Conservation (phyloP, 2,888 invertebrate species). For the Cheilosia soror region DNA sequence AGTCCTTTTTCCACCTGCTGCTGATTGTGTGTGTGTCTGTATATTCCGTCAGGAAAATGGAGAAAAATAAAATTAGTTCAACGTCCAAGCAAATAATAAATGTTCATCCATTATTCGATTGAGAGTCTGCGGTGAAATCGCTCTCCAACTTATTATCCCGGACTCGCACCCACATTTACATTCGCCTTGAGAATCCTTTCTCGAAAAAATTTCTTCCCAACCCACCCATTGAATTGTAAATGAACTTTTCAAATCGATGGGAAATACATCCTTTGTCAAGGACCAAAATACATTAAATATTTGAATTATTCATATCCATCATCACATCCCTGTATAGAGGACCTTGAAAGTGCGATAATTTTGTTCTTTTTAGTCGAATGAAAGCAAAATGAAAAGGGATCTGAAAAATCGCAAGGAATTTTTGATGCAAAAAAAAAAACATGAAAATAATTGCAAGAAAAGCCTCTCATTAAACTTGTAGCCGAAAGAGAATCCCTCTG, state of each 20-base stretch:
- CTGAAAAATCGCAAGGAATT: constrained; percentile 21
- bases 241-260: constrained; percentile 58
- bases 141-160: not conserved
- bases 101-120: constrained; percentile 54
- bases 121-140: constrained; percentile 26
- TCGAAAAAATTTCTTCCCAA: constrained; percentile 3
- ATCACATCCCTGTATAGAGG: constrained; percentile 16
- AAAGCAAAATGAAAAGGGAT: constrained; percentile 23
- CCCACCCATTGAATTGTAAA: constrained; percentile 46
- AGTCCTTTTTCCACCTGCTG: constrained; percentile 27
- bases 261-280: constrained; percentile 50
- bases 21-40: not conserved
- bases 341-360: not conserved
- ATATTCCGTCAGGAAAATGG: not conserved
- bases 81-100: constrained; percentile 56
- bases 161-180: not conserved
- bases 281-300: constrained; percentile 50
- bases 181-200: constrained; percentile 21
- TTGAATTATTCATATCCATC: constrained; percentile 70
- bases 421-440: constrained; percentile 12
- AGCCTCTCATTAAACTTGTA: constrained; percentile 58
- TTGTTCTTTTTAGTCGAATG: not conserved
- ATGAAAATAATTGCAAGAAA: constrained; percentile 46
- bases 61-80: constrained; percentile 46
- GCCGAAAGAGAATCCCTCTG: constrained; percentile 30